A percentile compares a stretch with the other conserved stretches of the same genome.
Conservation (phyloP, 2,113 vertebrate species). For the Dicentrarchus labrax region DNA sequence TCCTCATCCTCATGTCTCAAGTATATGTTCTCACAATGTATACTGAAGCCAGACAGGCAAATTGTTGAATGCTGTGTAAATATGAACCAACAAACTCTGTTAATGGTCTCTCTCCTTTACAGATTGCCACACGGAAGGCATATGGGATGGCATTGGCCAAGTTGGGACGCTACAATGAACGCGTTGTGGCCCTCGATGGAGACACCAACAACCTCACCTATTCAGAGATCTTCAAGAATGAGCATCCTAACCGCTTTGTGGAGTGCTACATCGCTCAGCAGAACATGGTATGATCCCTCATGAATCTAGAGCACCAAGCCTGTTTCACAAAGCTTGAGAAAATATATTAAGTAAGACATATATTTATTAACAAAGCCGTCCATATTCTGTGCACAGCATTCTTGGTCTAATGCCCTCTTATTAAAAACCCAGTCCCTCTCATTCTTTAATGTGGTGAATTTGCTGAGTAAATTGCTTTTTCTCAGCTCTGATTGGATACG, state of each 20-base stretch:
- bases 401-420: neutral
- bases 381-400: neutral
- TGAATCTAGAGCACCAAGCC: neutral
- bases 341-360: too few relatives aligned
- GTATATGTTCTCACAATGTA: neutral
- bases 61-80: neutral
- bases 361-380: neutral
- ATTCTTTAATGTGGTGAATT: neutral
- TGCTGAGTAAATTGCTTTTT: conserved; percentile 5
- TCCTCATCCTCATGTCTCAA: neutral
- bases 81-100: neutral
- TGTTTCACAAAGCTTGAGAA: neutral
- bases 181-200: conserved; percentile 92
- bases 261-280: conserved; percentile 97
- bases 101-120: neutral
- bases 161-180: conserved; percentile 90
- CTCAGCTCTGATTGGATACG: neutral
- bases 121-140: conserved; percentile 95
- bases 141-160: conserved; percentile 93
- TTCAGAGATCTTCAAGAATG: conserved; percentile 94
- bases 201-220: conserved; percentile 97
- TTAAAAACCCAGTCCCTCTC: neutral
- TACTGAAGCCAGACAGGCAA: neutral
- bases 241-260: conserved; percentile 92
- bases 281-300: conserved; percentile 89